phyloP scores from a whole-genome alignment of 2,888 invertebrate species.

The Panopea generosa region DNA sequence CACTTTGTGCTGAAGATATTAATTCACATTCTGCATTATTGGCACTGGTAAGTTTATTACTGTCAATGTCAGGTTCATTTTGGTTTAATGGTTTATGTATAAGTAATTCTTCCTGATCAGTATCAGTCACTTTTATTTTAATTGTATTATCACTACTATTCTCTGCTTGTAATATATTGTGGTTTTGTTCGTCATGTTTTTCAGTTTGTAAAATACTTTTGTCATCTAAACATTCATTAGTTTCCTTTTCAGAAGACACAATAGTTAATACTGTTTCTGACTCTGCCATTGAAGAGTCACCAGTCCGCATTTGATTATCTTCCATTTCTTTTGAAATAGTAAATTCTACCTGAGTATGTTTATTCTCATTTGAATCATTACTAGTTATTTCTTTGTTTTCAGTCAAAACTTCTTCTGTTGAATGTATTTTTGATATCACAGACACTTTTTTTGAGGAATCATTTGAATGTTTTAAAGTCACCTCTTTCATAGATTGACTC shows the following conservation, averaged over 20 bases:
- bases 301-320: background rate
- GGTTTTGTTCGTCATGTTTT: background rate
- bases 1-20: background rate
- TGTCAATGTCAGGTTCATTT: background rate
- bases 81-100: conserved; percentile 1
- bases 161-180: background rate
- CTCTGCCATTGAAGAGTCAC: background rate
- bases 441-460: conserved; percentile 22
- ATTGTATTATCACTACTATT: conserved; percentile 18
- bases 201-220: background rate
- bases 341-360: conserved; percentile 1
- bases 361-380: conserved; percentile 28
- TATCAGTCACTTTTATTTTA: conserved; percentile 49
- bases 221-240: background rate
- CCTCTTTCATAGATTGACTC: conserved; percentile 49
- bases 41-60: background rate
- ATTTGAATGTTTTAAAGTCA: conserved; percentile 3
- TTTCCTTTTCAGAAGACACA: background rate
- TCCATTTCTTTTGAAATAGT: background rate
- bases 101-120: conserved; percentile 17
- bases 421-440: conserved; percentile 28
- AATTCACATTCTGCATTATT: background rate
- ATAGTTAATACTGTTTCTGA: conserved; percentile 3
- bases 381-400: too few relatives aligned
- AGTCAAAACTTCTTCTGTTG: background rate